A percentile compares a stretch with the other conserved stretches of the same genome.
These are phyloP conservation scores for Parapristionchus giblindavisi DNA, from an alignment of 2,888 invertebrate species.

Conservation along the genomic window DNA sequence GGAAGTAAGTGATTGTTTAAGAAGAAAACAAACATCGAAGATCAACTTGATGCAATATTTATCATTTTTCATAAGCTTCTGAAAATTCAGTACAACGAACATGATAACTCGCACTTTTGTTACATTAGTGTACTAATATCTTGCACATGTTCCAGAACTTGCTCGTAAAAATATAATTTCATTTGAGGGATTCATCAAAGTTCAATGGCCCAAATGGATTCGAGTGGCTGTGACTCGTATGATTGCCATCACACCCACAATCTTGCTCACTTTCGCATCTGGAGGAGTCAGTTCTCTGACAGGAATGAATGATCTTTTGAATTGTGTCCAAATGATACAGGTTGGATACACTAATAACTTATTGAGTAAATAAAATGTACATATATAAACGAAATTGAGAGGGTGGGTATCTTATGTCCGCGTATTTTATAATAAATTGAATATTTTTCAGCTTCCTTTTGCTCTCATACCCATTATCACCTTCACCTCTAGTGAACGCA, in stretches of 20 bases:
- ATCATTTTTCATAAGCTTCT: no score
- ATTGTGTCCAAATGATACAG: constrained; percentile 72
- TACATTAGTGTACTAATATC: no score
- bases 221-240: constrained; percentile 84
- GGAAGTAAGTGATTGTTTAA: constrained; percentile 69
- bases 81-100: no score
- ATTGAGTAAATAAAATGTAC: background rate
- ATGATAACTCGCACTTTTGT: no score
- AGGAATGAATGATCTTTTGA: constrained; percentile 84
- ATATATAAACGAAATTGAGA: background rate
- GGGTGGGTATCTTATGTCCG: background rate
- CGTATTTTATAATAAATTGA: background rate
- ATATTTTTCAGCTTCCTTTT: constrained; percentile 81
- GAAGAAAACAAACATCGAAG: constrained; percentile 47
- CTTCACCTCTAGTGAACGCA: constrained; percentile 81
- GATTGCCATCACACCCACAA: constrained; percentile 80
- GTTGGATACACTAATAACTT: background rate
- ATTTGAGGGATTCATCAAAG: constrained; percentile 80
- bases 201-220: constrained; percentile 87
- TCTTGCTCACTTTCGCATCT: constrained; percentile 71
- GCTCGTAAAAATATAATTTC: background rate
- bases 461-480: constrained; percentile 86
- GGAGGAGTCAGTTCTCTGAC: constrained; percentile 63
- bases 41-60: no score
- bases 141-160: no score